Conservation (phyloP, 2,797 vertebrate species). For the Setipinna tenuifilis region DNA sequence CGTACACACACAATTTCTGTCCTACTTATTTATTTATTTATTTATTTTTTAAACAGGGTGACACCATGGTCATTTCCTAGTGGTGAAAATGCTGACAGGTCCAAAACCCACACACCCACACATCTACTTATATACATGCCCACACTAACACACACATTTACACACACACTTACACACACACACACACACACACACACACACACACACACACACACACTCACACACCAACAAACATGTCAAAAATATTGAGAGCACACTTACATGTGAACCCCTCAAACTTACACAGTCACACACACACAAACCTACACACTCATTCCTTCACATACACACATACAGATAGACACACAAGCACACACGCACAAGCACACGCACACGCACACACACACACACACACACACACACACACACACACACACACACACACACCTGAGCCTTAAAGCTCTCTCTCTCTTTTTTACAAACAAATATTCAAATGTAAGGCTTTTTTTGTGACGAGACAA, state of each 20-base stretch:
- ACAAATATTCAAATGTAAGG: constrained; percentile 52
- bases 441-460: constrained; percentile 23
- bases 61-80: constrained; percentile 15
- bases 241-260: too few species aligned
- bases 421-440: constrained; percentile 43
- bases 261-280: too few species aligned
- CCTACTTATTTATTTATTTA: too few species aligned
- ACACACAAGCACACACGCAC: constrained; percentile 39
- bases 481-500: constrained; percentile 40
- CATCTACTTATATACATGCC: background rate
- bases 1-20: constrained; percentile 13
- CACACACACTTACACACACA: background rate
- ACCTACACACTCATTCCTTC: too few species aligned
- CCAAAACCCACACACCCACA: background rate
- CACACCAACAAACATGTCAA: background rate
- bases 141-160: background rate
- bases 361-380: constrained; percentile 36
- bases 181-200: background rate
- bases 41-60: background rate
- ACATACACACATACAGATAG: background rate
- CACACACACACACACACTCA: background rate
- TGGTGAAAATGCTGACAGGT: constrained; percentile 11
- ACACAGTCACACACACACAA: too few species aligned
- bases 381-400: constrained; percentile 29
- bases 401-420: constrained; percentile 35